Conservation (phyloP, 2,888 invertebrate genomes). For the Drosophila meridionalis region DNA sequence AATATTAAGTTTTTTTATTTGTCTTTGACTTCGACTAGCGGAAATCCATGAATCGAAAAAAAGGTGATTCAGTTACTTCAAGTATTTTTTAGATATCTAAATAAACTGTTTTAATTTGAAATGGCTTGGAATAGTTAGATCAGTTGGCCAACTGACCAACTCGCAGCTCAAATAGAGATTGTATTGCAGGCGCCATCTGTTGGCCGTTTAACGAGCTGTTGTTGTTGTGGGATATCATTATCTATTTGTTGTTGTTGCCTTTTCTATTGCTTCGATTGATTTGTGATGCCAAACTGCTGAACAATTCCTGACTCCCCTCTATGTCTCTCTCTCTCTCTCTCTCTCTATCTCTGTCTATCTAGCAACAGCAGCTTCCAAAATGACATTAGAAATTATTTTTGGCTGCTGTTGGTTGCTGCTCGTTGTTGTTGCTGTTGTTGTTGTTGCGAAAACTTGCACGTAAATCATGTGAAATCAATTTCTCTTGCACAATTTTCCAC, state of each 20-base stretch:
- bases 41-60: conserved; percentile 30
- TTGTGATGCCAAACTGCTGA: conserved; percentile 60
- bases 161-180: conserved; percentile 11
- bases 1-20: conserved; percentile 37
- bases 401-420: conserved; percentile 41
- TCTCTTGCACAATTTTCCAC: conserved; percentile 79
- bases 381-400: conserved; percentile 78
- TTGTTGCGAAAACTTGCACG: conserved; percentile 63
- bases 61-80: no score
- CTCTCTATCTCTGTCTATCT: neutral
- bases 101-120: conserved; percentile 47
- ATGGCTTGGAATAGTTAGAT: neutral
- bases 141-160: conserved; percentile 49
- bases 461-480: conserved; percentile 84
- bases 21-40: conserved; percentile 40
- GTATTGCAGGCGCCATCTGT: conserved; percentile 48
- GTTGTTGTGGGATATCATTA: conserved; percentile 66
- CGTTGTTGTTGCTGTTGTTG: conserved; percentile 29
- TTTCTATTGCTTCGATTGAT: conserved; percentile 63
- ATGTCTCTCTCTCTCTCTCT: neutral
- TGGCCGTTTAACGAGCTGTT: conserved; percentile 43
- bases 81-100: conserved; percentile 22
- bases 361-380: conserved; percentile 61
- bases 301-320: conserved; percentile 21
- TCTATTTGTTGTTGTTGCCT: conserved; percentile 42